A percentile compares a stretch with the other conserved stretches of the same genome.
phyloP scores from a whole-genome alignment of 1,140 invertebrate genomes.

The Nephila pilipes region DNA sequence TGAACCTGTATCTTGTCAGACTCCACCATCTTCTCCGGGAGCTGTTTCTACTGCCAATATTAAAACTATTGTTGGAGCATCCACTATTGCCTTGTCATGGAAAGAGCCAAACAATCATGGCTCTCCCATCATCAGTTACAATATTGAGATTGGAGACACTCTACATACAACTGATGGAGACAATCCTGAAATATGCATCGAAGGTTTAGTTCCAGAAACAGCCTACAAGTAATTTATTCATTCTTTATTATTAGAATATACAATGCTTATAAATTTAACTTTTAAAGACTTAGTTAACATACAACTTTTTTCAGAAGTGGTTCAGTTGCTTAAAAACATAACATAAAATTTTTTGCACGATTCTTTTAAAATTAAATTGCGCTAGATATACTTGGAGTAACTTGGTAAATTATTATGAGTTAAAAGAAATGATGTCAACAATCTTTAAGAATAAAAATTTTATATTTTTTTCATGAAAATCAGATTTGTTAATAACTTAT shows the following conservation, averaged over 20 bases:
- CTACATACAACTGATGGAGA: slow-evolving; percentile 79
- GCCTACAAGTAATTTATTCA: slow-evolving; percentile 79
- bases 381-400: too few relatives aligned
- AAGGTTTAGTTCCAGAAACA: slow-evolving; percentile 84
- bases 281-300: background rate
- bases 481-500: too few relatives aligned
- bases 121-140: slow-evolving; percentile 87
- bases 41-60: slow-evolving; percentile 84
- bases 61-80: slow-evolving; percentile 85
- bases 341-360: too few relatives aligned
- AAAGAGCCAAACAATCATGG: slow-evolving; percentile 87
- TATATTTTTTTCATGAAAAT: too few relatives aligned
- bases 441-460: too few relatives aligned
- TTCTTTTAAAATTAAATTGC: too few relatives aligned
- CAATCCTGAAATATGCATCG: slow-evolving; percentile 81
- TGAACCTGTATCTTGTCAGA: slow-evolving; percentile 84
- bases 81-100: slow-evolving; percentile 86
- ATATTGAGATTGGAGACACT: slow-evolving; percentile 87
- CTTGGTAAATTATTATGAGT: too few relatives aligned
- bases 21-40: slow-evolving; percentile 88
- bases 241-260: too few relatives aligned
- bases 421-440: too few relatives aligned
- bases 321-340: background rate
- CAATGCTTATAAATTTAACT: too few relatives aligned
- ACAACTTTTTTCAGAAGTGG: background rate